Conservation (phyloP, 2,797 vertebrate genomes). For the Discoglossus pictus region DNA sequence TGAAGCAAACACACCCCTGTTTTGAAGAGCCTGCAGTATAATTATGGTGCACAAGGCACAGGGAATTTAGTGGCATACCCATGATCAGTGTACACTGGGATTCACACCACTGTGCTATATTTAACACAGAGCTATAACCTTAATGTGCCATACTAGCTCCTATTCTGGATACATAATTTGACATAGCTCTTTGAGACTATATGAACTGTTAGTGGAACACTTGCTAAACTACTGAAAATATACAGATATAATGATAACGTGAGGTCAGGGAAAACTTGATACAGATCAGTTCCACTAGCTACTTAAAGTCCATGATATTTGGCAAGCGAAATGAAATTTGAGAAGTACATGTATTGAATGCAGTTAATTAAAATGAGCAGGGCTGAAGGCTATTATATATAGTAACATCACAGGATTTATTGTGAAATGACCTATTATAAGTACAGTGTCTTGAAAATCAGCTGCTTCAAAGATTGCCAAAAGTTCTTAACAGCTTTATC, state of each 20-base stretch:
- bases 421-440: no score
- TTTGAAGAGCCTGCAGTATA: no score
- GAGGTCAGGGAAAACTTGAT: conserved; percentile 16
- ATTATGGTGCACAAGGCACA: no score
- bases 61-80: no score
- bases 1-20: no score
- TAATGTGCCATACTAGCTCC: neutral
- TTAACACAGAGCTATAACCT: no score
- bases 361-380: conserved; percentile 4
- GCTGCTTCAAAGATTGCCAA: no score
- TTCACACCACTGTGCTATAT: no score
- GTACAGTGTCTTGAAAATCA: no score
- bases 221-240: conserved; percentile 20
- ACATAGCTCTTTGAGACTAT: neutral
- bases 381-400: neutral
- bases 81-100: no score
- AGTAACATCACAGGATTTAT: neutral
- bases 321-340: conserved; percentile 23
- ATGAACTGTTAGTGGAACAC: neutral
- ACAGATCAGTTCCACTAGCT: conserved; percentile 16
- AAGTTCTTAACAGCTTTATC: no score
- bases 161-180: neutral
- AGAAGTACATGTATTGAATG: conserved; percentile 8
- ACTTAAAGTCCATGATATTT: conserved; percentile 3
- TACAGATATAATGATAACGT: conserved; percentile 10